Conservation (phyloP, 2,113 vertebrate species). For the Parotia lawesii region DNA sequence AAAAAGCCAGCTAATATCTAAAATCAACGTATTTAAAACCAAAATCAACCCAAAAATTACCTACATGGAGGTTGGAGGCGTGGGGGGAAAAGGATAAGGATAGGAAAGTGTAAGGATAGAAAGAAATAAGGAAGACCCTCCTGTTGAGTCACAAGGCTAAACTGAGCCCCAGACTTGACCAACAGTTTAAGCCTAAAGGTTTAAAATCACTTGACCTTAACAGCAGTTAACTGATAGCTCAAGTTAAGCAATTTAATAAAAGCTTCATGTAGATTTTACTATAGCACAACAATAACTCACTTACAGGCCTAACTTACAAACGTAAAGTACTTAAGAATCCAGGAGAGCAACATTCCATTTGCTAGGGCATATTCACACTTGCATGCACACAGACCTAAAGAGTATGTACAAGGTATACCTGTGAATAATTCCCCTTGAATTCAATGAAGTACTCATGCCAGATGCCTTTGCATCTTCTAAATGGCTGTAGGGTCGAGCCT, state of each 20-base stretch:
- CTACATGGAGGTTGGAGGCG: rapidly evolving
- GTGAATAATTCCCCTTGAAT: background rate
- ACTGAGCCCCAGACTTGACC: background rate
- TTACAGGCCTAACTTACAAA: background rate
- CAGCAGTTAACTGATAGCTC: background rate
- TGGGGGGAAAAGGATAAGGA: background rate
- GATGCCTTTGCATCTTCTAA: background rate
- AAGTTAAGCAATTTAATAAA: background rate
- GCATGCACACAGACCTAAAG: too few relatives aligned
- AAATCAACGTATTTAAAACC: background rate
- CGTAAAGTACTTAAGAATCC: background rate
- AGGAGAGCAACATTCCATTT: background rate
- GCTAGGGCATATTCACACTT: background rate
- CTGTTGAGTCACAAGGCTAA: background rate
- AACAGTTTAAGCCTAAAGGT: background rate
- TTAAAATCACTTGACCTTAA: background rate
- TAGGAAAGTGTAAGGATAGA: background rate
- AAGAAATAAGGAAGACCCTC: background rate
- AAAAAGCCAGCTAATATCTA: background rate
- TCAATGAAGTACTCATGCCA: background rate
- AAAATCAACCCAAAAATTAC: background rate
- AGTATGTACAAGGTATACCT: background rate
- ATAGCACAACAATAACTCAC: background rate
- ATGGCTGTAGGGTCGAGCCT: rapidly evolving
- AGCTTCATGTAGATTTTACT: background rate